These are phyloP conservation scores for Habropoda laboriosa DNA, from an alignment of 1,140 invertebrate genomes.

Conservation along the genomic window DNA sequence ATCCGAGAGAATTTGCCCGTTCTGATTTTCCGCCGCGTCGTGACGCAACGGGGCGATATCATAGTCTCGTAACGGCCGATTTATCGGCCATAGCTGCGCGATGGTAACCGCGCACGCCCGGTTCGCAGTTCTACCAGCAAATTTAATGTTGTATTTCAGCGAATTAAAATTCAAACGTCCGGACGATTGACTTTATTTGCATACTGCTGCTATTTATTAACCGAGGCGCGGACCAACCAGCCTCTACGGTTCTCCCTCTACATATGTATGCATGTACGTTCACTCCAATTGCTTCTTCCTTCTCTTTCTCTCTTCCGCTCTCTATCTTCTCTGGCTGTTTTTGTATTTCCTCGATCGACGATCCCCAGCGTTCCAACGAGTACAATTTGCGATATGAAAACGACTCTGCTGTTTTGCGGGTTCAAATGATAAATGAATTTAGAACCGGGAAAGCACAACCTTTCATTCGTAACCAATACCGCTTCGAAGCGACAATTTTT, in stretches of 20 bases:
- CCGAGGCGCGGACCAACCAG: constrained; percentile 24
- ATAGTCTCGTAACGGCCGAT: constrained; percentile 36
- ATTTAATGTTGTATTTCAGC: constrained; percentile 66
- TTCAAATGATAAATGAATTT: background rate
- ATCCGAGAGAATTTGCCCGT: background rate
- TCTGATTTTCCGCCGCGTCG: constrained; percentile 1
- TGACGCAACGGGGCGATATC: constrained; percentile 24
- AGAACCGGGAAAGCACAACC: background rate
- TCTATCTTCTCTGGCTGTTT: background rate
- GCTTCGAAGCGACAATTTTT: no score
- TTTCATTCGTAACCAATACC: background rate
- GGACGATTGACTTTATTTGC: constrained; percentile 69
- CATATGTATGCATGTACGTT: background rate
- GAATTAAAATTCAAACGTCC: constrained; percentile 71
- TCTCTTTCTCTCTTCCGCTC: background rate
- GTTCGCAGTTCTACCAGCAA: constrained; percentile 37
- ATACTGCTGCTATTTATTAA: constrained; percentile 69
- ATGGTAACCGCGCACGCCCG: constrained; percentile 13
- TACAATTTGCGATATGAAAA: background rate
- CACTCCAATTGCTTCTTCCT: background rate
- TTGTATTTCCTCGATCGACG: background rate
- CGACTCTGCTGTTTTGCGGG: no score
- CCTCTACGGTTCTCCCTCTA: background rate
- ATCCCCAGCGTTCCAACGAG: background rate
- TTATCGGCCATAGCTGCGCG: constrained; percentile 48